Evolutionary conservation across 2,113 vertebrate genomes (phyloP), one percentile per base, ranked within the genome.

Genomic region (Gallinago media): DNA sequence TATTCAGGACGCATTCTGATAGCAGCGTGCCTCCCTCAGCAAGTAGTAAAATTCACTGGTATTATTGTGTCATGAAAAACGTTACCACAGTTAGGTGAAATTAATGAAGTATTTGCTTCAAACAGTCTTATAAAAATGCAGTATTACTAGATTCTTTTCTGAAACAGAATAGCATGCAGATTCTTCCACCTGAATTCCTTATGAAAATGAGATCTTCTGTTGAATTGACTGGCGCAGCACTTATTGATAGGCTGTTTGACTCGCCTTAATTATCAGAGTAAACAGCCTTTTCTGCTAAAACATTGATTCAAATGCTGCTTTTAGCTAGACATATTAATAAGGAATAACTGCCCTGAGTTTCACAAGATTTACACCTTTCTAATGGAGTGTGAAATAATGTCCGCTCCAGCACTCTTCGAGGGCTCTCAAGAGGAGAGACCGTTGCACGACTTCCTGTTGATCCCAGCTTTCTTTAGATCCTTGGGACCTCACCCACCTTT

Each of bases 261-360:
- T 63, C 14, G 15, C 74, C 83, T 88, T 82, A 91, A 74, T 88
- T 74, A 77, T 25, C 40, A 66, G 50, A 92, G 15, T 63, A 71
- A 74, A 72, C 65, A 80, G 65, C 31, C 27, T 77, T 88, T 92
- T 89, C 76, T 72, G 34, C 38, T 92, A 70, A 82, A 96, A 76
- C 49, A 70, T 68, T 54, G 65, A 82, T 89, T 94, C 86, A 72
- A 42, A 54, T 85, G 20, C 26, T 71, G 49, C n/a, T 81, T 95
- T 86, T 66, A 68, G 13, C 15, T 62, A 65, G 76, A 71, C 8
- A 25, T 81, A 75, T 65, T 78, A 81, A 67, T 44, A 78, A 84
- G 22, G 44, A 84, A 42, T 8, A 92, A 86, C 27, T 22, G 20
- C 42, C 18, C 17, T 1, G 13, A 56, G 49, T 82, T 92, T 88